Base-by-base conservation (phyloP, 2,113 vertebrate species). In the Maccullochella peelii region DNA sequence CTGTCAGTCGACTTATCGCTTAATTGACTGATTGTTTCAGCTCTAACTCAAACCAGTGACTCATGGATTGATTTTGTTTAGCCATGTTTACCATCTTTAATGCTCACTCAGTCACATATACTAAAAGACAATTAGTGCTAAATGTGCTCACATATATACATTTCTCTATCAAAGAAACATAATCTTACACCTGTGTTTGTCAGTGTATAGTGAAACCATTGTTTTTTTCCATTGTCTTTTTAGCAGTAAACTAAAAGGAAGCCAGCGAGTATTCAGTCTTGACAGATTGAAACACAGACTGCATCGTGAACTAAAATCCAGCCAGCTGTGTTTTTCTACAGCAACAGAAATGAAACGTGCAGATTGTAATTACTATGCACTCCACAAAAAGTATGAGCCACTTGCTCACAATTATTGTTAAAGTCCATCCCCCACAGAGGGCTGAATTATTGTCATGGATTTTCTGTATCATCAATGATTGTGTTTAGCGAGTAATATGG, bases 331-430 rank as follows among this genome's bases (percentile, higher is more conserved):
- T 62, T 72, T 65, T 83, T 77, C 67, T 57, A 47, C 84, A 21
- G 61, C 33, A 85, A 50, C 69, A 57, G n/a, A 81, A 78, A 77
- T 40, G 44, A 88, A 89, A 85, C 21, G 21, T 79, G 61, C 74
- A 59, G 23, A 72, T 83, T 78, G 21, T 85, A 91, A 90, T 90
- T 83, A 89, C 49, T 49, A 63, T 82, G 57, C 80, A 68, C 80
- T 85, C 66, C 59, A 74, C 42, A 50, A 71, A 89, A 88, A 70
- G 52, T 65, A 82, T 44, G 52, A 86, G 83, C 82, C 87, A 79
- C 84, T 92, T 88, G 80, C 72, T 86, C 63, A 79, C 69, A 61
- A 83, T 91, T 77, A 82, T 76, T 71, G 81, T 80, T 71, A 40
- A 87, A 74, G 68, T 82, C 59, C 74, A 70, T 23, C 74, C 49